A percentile compares a stretch with the other conserved stretches of the same genome.
Evolutionary conservation across 2,113 vertebrate species (phyloP).

Genomic region (Microcebus ravelobensis): DNA sequence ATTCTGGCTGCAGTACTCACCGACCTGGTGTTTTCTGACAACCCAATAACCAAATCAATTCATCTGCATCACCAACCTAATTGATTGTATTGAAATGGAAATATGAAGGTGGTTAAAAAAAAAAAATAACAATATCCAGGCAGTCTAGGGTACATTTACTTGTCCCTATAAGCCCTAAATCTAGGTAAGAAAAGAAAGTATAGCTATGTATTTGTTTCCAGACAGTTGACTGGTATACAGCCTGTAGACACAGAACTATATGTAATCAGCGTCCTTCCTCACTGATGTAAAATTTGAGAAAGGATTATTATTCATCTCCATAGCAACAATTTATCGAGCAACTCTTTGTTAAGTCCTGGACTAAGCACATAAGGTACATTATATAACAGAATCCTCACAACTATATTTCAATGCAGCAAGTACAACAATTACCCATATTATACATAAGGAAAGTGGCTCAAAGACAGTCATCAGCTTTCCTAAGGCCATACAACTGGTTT

Average conservation of each 20-base stretch:
- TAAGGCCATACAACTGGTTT: not conserved
- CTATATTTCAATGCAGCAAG: not conserved
- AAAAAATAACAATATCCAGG: not conserved
- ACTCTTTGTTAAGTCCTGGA: not conserved
- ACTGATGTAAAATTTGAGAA: not conserved
- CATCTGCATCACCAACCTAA: slow-evolving; percentile 7
- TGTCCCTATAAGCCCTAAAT: not conserved
- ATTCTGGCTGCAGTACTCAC: not conserved
- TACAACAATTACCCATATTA: not conserved
- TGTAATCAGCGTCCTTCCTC: not conserved
- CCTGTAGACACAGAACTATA: not conserved
- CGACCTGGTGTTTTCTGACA: slow-evolving; percentile 38
- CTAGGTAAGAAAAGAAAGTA: not conserved
- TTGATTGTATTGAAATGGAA: slow-evolving; percentile 36
- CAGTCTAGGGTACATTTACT: not conserved
- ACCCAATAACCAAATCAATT: not conserved
- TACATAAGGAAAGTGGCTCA: not conserved
- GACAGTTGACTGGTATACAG: not conserved
- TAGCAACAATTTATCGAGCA: slow-evolving; percentile 2
- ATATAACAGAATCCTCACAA: not conserved
- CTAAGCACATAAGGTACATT: not conserved
- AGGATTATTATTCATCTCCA: not conserved
- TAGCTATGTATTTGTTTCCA: not conserved
- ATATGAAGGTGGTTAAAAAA: not conserved
- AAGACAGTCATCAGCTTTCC: not conserved